These are phyloP conservation scores for Mechanitis mazaeus DNA, from an alignment of 2,888 invertebrate species.

Conservation along the genomic window DNA sequence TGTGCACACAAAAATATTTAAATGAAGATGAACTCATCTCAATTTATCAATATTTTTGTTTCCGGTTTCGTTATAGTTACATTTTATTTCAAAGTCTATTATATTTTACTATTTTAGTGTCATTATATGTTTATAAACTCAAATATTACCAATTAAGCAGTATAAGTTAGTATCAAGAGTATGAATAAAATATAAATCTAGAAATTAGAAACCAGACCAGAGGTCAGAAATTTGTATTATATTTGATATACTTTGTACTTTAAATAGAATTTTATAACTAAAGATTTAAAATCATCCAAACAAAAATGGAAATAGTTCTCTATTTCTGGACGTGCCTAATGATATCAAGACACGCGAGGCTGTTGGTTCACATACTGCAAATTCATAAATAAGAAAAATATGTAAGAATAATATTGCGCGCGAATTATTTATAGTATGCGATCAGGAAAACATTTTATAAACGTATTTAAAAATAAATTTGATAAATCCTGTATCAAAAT, in stretches of 20 bases:
- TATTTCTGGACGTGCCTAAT: not conserved
- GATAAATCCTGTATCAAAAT: too few relatives aligned
- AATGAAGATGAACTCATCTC: not conserved
- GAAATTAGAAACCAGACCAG: too few relatives aligned
- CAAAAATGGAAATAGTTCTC: not conserved
- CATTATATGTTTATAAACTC: too few relatives aligned
- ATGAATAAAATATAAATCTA: too few relatives aligned
- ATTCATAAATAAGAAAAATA: not conserved
- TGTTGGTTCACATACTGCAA: not conserved
- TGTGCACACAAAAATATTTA: not conserved
- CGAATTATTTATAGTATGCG: too few relatives aligned
- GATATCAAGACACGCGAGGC: not conserved
- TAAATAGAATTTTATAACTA: too few relatives aligned
- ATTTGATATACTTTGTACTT: constrained; percentile 11
- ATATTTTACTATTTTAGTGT: constrained; percentile 7
- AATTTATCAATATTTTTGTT: not conserved
- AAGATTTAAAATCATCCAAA: not conserved
- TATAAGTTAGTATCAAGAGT: too few relatives aligned
- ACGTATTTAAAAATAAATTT: too few relatives aligned
- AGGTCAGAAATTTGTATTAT: too few relatives aligned
- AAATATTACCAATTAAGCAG: too few relatives aligned
- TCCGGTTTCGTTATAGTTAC: not conserved
- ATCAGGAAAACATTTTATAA: too few relatives aligned
- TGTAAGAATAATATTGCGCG: too few relatives aligned
- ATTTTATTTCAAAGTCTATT: constrained; percentile 14